These are phyloP conservation scores for Lepeophtheirus salmonis DNA, from an alignment of 1,140 invertebrate species.

Conservation along the genomic window DNA sequence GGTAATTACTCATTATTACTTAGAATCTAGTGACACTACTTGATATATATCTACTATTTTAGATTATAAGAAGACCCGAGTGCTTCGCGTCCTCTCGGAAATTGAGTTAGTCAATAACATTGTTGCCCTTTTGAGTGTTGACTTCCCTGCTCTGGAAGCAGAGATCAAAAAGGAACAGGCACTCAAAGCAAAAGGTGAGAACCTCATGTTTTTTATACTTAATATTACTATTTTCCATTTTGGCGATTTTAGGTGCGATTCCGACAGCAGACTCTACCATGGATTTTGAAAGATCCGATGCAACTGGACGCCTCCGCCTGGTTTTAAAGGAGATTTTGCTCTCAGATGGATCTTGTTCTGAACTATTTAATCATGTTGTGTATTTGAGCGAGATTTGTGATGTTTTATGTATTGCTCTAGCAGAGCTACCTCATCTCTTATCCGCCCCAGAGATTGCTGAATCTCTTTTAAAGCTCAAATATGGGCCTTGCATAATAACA, in stretches of 20 bases:
- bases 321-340: conserved; percentile 4
- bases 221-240: background rate
- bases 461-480: conserved; percentile 68
- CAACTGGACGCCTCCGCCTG: conserved; percentile 8
- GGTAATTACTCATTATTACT: too few species aligned
- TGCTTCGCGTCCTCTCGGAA: conserved; percentile 65
- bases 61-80: too few species aligned
- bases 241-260: background rate
- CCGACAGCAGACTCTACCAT: background rate
- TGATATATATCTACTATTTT: background rate
- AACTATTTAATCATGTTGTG: conserved; percentile 82
- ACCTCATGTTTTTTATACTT: too few species aligned
- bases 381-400: conserved; percentile 88
- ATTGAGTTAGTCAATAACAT: conserved; percentile 86
- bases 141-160: conserved; percentile 76
- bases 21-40: background rate
- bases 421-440: conserved; percentile 69
- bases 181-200: conserved; percentile 50
- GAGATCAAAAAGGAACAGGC: conserved; percentile 83
- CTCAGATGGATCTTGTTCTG: conserved; percentile 25
- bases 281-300: conserved; percentile 10
- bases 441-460: conserved; percentile 58
- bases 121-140: conserved; percentile 74
- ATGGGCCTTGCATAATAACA: conserved; percentile 71
- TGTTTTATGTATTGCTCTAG: conserved; percentile 77